Conservation (phyloP, 1,140 invertebrate species). For the Manduca sexta region DNA sequence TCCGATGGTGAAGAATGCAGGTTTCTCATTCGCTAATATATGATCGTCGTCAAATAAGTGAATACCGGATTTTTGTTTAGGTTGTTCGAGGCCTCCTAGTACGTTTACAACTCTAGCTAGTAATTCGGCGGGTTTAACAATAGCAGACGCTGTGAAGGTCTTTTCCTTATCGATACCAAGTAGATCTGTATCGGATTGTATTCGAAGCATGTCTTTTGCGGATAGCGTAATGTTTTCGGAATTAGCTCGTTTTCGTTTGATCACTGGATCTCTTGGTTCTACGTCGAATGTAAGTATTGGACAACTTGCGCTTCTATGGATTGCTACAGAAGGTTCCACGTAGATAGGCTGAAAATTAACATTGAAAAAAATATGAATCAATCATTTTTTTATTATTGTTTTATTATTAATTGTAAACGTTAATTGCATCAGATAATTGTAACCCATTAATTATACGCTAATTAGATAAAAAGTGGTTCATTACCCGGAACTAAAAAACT, state of each 20-base stretch:
- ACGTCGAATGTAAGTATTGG: slow-evolving; percentile 75
- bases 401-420: no score
- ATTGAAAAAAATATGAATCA: slow-evolving; percentile 13
- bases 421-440: no score
- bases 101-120: slow-evolving; percentile 83
- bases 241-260: slow-evolving; percentile 75
- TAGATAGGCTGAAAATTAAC: slow-evolving; percentile 71
- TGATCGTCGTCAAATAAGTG: slow-evolving; percentile 80
- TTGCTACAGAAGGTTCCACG: slow-evolving; percentile 54
- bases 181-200: slow-evolving; percentile 84
- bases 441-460: no score
- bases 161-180: slow-evolving; percentile 83
- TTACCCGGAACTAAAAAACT: no score
- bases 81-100: slow-evolving; percentile 77
- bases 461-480: no score
- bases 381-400: no score
- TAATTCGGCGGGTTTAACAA: slow-evolving; percentile 81
- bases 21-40: slow-evolving; percentile 79
- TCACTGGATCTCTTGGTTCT: slow-evolving; percentile 64
- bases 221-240: slow-evolving; percentile 73
- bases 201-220: slow-evolving; percentile 73
- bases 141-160: slow-evolving; percentile 79
- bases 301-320: slow-evolving; percentile 74
- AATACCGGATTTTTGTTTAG: slow-evolving; percentile 68
- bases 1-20: slow-evolving; percentile 73